A percentile compares a stretch with the other conserved stretches of the same genome.
Evolutionary conservation across 23 tunicate genomes (phyloP).

Genomic region (Halocynthia aurantium): DNA sequence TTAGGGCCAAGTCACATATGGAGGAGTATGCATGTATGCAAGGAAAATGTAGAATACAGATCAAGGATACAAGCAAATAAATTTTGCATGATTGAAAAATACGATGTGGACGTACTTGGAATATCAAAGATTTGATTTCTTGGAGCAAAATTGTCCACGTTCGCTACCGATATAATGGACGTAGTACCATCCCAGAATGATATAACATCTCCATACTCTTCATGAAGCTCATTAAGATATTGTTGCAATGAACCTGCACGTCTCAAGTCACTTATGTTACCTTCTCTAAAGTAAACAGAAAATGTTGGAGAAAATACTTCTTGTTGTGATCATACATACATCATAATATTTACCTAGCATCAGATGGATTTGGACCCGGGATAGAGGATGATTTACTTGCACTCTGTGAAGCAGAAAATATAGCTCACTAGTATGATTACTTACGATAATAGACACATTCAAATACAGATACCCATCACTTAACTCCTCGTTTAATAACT

Average conservation of each 20-base stretch:
- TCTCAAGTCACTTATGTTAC: constrained; percentile 63
- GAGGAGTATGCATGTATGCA: no score
- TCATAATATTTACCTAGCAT: constrained; percentile 37
- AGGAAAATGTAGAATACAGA: no score
- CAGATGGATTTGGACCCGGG: constrained; percentile 62
- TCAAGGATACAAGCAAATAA: no score
- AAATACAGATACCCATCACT: neutral
- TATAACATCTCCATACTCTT: constrained; percentile 47
- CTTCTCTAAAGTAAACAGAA: constrained; percentile 36
- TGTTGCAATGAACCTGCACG: constrained; percentile 65
- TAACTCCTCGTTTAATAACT: neutral
- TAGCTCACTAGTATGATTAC: neutral
- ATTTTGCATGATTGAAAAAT: neutral
- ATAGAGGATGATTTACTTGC: constrained; percentile 45
- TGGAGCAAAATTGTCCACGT: constrained; percentile 59
- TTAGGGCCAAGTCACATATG: no score
- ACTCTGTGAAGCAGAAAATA: constrained; percentile 5
- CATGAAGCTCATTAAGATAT: constrained; percentile 59
- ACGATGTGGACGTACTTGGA: constrained; percentile 29
- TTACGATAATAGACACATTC: no score
- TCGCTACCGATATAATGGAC: constrained; percentile 46
- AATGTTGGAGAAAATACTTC: neutral
- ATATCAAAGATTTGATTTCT: constrained; percentile 66
- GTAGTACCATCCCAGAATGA: constrained; percentile 50
- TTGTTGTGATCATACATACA: neutral